phyloP scores from a whole-genome alignment of 2,888 invertebrate genomes.

The Amphimallon solstitiale region DNA sequence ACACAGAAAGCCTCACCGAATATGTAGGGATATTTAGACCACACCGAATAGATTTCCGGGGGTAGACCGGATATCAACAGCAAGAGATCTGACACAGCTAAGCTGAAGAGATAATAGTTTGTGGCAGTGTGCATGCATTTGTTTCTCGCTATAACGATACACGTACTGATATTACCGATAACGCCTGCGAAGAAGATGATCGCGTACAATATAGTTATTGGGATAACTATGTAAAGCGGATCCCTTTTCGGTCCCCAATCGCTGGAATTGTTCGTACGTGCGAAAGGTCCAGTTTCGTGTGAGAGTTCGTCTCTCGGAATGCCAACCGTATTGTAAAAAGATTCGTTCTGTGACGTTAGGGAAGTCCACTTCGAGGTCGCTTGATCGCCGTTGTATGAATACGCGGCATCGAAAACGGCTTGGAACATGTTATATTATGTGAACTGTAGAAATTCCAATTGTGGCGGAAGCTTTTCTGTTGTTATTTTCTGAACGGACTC shows the following conservation, averaged over 20 bases:
- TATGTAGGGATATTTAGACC: slow-evolving; percentile 78
- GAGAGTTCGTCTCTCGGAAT: too few species aligned
- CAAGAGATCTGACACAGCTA: slow-evolving; percentile 81
- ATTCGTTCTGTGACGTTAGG: too few species aligned
- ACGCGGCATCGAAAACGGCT: too few species aligned
- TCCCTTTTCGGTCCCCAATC: slow-evolving; percentile 63
- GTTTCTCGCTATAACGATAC: slow-evolving; percentile 80
- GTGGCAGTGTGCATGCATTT: slow-evolving; percentile 86
- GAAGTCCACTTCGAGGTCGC: too few species aligned
- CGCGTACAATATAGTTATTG: slow-evolving; percentile 74
- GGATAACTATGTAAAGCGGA: slow-evolving; percentile 71
- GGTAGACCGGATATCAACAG: slow-evolving; percentile 81
- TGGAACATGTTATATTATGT: too few species aligned
- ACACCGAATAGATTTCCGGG: slow-evolving; percentile 79
- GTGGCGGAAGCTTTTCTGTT: too few species aligned
- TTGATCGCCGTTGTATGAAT: too few species aligned
- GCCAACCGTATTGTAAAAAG: too few species aligned
- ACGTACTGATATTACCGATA: slow-evolving; percentile 82
- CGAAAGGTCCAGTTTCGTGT: too few species aligned
- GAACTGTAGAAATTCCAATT: too few species aligned
- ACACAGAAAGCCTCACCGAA: slow-evolving; percentile 83
- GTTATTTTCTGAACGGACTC: too few species aligned
- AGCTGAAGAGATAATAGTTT: slow-evolving; percentile 83
- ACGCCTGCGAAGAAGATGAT: slow-evolving; percentile 78
- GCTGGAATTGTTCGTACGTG: slow-evolving; percentile 33